These are phyloP conservation scores for Antheraea mylitta DNA, from an alignment of 1,140 invertebrate species.

Conservation along the genomic window DNA sequence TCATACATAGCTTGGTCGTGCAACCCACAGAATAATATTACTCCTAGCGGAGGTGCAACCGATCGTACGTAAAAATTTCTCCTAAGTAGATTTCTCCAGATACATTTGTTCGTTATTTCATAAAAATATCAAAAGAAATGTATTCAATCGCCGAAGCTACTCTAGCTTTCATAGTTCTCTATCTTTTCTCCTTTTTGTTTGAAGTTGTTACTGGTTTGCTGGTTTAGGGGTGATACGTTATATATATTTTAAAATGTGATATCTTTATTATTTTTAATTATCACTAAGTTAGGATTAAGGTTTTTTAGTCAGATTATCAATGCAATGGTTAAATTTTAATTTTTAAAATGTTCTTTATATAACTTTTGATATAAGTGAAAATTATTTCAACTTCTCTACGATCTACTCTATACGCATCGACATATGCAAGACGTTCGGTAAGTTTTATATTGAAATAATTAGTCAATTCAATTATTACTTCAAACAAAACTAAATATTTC, in stretches of 20 bases:
- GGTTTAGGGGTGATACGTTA: conserved; percentile 38
- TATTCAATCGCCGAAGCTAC: conserved; percentile 71
- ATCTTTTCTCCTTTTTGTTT: conserved; percentile 68
- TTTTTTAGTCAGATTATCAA: conserved; percentile 58
- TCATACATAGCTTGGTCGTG: conserved; percentile 49
- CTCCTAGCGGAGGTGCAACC: no score
- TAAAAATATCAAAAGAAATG: conserved; percentile 58
- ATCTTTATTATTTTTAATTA: conserved; percentile 35
- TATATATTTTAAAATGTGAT: conserved; percentile 49
- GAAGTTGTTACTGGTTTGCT: conserved; percentile 69
- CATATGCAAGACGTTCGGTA: no score
- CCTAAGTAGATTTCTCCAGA: conserved; percentile 33
- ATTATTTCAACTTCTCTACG: no score
- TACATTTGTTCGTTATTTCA: conserved; percentile 31
- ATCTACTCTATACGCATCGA: no score
- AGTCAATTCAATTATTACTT: no score
- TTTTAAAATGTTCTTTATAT: neutral
- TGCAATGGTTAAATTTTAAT: conserved; percentile 45
- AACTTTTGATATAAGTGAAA: no score
- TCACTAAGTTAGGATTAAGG: conserved; percentile 39
- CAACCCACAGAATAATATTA: no score
- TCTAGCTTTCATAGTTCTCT: conserved; percentile 64
- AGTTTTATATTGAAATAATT: no score
- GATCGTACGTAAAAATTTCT: conserved; percentile 41
- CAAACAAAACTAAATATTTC: no score